Base-by-base conservation (phyloP, 2,797 vertebrate species). In the Sparidentex hasta region DNA sequence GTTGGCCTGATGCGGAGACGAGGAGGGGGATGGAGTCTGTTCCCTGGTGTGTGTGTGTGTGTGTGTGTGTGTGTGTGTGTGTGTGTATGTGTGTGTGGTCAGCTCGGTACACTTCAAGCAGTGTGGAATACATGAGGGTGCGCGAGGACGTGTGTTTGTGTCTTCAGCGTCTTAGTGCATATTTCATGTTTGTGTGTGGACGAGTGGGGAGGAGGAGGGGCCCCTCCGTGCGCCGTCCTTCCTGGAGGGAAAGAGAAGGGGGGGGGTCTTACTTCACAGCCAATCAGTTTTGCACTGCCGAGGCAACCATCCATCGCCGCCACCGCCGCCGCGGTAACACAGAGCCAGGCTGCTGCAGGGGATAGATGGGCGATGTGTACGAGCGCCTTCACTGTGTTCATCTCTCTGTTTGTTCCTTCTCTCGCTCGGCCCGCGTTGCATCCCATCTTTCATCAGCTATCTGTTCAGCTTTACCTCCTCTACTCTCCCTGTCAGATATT, bases 221-320 rank as follows among this genome's bases (percentile, higher is more conserved):
- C 70, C 69, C 70, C 78, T 87, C 47, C 44, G 63, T 74, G 84
- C 71, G 52, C 52, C 59, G 72, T 92, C 87, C 85, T 91, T 92
- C 90, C 87, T 92, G 67, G 75, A 92, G 89, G 90, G 90, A 90
- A 88, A 84, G 83, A 87, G 78, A 59, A 71, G 66, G 50, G 11
- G 78, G 83, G 74, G 87, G 81, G 58, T 65, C 75, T 87, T 66
- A 84, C 83, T 86, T 93, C 88, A 71, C 71, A 80, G 63, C 85
- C 81, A 92, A 91, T 94, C 91, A 85, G 82, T 92, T 78, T 46
- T 70, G 81, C 80, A 89, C 72, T 83, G 88, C 83, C 3, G 90
- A 33, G 83, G 88, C 47, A 83, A 82, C 90, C 89, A 91, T 91
- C 88, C 85, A 81, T 91, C 74, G 89, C 83, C 90, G 71, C 81